Conservation (phyloP, 2,888 invertebrate species). For the Spilarctia lutea region DNA sequence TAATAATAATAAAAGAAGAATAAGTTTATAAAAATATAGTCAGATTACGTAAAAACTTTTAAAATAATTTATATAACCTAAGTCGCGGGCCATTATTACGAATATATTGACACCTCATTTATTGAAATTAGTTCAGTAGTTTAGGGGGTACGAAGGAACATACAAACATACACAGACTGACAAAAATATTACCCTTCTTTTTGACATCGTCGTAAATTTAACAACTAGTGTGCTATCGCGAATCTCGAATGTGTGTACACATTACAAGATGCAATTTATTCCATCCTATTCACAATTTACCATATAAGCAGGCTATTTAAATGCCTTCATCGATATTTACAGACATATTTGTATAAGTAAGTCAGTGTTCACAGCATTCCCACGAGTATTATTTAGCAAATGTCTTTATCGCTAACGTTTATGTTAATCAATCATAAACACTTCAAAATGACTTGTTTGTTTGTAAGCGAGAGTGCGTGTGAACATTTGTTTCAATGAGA, state of each 20-base stretch:
- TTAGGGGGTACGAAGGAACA: no score
- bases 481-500: not conserved
- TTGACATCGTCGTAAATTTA: not conserved
- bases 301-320: not conserved
- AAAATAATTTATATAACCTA: no score
- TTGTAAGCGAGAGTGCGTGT: not conserved
- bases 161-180: no score
- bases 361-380: constrained; percentile 29
- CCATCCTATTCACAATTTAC: not conserved
- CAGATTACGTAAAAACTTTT: no score
- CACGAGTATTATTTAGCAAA: constrained; percentile 33
- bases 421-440: constrained; percentile 30
- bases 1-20: no score
- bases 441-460: not conserved
- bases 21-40: no score
- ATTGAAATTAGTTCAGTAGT: no score
- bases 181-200: no score
- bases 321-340: not conserved
- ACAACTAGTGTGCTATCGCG: not conserved
- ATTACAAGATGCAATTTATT: not conserved
- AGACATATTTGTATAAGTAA: not conserved
- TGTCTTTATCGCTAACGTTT: constrained; percentile 39
- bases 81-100: no score
- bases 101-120: no score
- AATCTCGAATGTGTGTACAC: not conserved